Base-by-base conservation (phyloP, 2,888 invertebrate species). In the Thecophora atra region DNA sequence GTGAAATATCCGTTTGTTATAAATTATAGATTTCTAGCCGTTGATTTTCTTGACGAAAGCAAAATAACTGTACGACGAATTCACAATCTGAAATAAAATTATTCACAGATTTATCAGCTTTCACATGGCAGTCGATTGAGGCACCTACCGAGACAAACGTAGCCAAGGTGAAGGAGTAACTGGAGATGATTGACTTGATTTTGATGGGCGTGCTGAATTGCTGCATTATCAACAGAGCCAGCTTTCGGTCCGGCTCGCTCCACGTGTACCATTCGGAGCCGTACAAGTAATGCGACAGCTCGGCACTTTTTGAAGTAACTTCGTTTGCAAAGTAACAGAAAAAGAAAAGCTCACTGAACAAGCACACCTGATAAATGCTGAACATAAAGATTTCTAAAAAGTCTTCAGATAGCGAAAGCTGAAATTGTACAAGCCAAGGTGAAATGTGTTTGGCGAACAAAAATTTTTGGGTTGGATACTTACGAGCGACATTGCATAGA, bases 401-500 rank as follows among this genome's bases (percentile, higher is more conserved):
- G 13, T 68, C 68, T 8, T 42, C 68, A 5, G 68, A 56, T 15
- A 21, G 21, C 0, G 56, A 42, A 13, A 68, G 37, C 68, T 68
- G 44, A 7, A 68, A 58, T 17, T n/a, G 47, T 5, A 13, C 3
- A 0, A 56, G 15, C 3, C 17, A 30, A n/a, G n/a, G 24, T 51
- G 17, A 51, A 51, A 15, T 6, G 51, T 51, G 13, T 56, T 1
- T 15, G 6, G 19, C 28, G 15, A 58, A 1, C 37, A 8, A 11
- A 63, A 15, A 28, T 30, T 3, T 54, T 28, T n/a, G 13, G 37
- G 13, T 21, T 13, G 7, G 1, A 0, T 47, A 77, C 81, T 74
- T 54, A 81, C 83, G 71, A 79, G 56, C 0, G 82, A 79, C 47
- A 82, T 75, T 37, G 77, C 78, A 75, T 81, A 82, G 24, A 82